Percentiles rank a stretch among this genome's conserved stretches.
These are phyloP conservation scores for Cyrtodaria siliqua DNA, from an alignment of 2,888 invertebrate genomes.

Conservation along the genomic window DNA sequence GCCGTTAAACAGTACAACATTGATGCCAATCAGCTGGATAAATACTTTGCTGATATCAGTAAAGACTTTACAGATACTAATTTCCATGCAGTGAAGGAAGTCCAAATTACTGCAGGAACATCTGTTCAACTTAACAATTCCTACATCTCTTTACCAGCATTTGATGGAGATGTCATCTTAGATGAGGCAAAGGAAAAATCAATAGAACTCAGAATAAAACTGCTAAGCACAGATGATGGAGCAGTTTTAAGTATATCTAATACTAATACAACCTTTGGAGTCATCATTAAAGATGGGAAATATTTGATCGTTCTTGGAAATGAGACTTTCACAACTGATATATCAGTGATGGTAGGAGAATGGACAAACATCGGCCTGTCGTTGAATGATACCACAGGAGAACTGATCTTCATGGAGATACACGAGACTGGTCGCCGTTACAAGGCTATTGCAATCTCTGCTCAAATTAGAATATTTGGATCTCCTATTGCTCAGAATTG, in stretches of 20 bases:
- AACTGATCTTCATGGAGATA: constrained; percentile 33
- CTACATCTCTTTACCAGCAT: constrained; percentile 30
- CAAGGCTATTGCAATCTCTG: constrained; percentile 33
- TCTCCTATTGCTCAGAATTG: constrained; percentile 24
- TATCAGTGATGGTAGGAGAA: constrained; percentile 34
- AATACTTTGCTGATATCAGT: constrained; percentile 22
- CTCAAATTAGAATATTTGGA: constrained; percentile 26
- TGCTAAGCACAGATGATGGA: constrained; percentile 32
- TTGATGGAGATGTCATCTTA: constrained; percentile 36
- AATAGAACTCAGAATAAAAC: constrained; percentile 44
- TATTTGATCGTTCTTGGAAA: constrained; percentile 44
- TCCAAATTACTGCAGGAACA: constrained; percentile 32
- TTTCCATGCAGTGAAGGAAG: constrained; percentile 31
- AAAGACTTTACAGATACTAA: constrained; percentile 20
- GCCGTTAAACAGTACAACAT: constrained; percentile 19
- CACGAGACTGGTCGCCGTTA: constrained; percentile 34
- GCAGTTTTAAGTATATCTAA: constrained; percentile 44
- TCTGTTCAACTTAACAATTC: constrained; percentile 25
- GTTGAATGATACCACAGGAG: constrained; percentile 38
- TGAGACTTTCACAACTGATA: constrained; percentile 48
- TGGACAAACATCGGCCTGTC: constrained; percentile 70
- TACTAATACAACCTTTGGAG: constrained; percentile 34
- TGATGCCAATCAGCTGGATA: constrained; percentile 7
- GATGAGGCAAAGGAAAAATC: constrained; percentile 20
- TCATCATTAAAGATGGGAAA: constrained; percentile 43